Evolutionary conservation across 2,888 invertebrate genomes (phyloP).

Genomic region (Drosophila picticornis): DNA sequence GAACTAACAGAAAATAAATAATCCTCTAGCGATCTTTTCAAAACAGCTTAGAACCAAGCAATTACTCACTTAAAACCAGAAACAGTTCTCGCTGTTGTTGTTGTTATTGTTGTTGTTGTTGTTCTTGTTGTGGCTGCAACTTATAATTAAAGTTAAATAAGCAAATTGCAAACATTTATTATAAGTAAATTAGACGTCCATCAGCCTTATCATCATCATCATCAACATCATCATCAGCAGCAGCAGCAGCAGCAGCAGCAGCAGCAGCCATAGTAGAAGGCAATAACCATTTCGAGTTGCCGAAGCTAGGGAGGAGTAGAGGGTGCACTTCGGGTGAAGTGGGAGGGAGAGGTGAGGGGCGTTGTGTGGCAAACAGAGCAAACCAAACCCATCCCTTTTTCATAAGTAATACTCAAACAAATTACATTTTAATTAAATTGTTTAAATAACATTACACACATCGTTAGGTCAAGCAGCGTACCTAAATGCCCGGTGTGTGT

Average conservation of each 20-base stretch:
- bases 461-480: constrained; percentile 82
- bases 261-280: constrained; percentile 10
- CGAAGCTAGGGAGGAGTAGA: neutral
- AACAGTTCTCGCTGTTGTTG: constrained; percentile 32
- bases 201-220: constrained; percentile 73
- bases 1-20: constrained; percentile 9
- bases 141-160: constrained; percentile 78
- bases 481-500: constrained; percentile 65
- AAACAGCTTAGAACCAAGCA: constrained; percentile 37
- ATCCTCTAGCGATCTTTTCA: neutral
- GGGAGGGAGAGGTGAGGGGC: neutral
- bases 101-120: constrained; percentile 10
- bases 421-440: constrained; percentile 85
- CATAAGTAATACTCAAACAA: constrained; percentile 81
- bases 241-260: constrained; percentile 16
- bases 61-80: constrained; percentile 54
- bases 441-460: constrained; percentile 83
- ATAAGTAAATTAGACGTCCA: constrained; percentile 79
- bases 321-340: neutral
- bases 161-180: constrained; percentile 80
- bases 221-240: constrained; percentile 22
- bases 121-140: constrained; percentile 47
- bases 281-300: constrained; percentile 19
- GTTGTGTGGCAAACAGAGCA: constrained; percentile 22
- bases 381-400: constrained; percentile 68